Base-by-base conservation (phyloP, 2,888 invertebrate genomes). In the Melinaea marsaeus region DNA sequence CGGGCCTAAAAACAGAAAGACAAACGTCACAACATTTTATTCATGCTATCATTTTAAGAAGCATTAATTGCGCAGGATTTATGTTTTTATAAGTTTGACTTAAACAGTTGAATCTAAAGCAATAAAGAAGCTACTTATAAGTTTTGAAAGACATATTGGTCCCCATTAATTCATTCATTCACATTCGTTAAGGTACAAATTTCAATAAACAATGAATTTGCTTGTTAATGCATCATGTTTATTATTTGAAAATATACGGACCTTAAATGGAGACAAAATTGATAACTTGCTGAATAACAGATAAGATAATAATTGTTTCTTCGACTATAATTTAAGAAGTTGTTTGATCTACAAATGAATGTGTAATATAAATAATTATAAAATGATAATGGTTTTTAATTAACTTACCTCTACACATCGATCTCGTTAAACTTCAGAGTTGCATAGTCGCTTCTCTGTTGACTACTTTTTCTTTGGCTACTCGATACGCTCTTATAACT, bases 1-100 rank as follows among this genome's bases (percentile, higher is more conserved):
- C 93, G 93, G 80, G 92, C 94, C 92, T 94, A 94, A 93, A 93
- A 93, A 84, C 83, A 94, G 92, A 88, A 92, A 89, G 88, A 93
- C 80, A 78, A 74, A 75, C 75, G 74, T 90, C 86, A 90, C 88
- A 85, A 88, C 82, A 86, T 69, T 79, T 80, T 80, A 55, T 68
- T 71, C 84, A 87, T 86, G 88, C 87, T 76, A 68, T 55, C 60
- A 54, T 55, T 37, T 58, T 55, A 33, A 58, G 47, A 51, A 51
- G 51, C 51, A 51, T 51, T 51, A 51, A 51, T 51, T 42, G 42
- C 9, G 42, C 9, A 33, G 45, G 57, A 55, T 51, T 61, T 9
- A 42, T 48, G n/a, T 45, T 48, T 47, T 11, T 37, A 55, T n/a
- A 6, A 55, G 11, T 3, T 9, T 9, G 42, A 9, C 11, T 42